Evolutionary conservation across 2,113 vertebrate species (phyloP), one percentile per base, ranked within the genome.

Genomic region (Limanda limanda): DNA sequence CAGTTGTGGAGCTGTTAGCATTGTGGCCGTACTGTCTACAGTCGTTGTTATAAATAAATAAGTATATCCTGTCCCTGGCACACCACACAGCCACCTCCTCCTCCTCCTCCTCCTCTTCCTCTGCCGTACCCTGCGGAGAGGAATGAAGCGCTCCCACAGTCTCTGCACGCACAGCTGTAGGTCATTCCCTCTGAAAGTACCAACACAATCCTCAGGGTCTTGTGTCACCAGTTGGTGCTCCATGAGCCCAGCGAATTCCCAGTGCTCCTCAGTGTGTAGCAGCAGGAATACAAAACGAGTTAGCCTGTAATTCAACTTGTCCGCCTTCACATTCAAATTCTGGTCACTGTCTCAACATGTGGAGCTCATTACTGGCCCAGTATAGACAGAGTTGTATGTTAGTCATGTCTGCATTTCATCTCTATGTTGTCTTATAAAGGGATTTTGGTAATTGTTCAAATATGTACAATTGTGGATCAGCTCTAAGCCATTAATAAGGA

Each of bases 221-320:
- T 56, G 47, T 77, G 75, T 71, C 72, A 72, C 64, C 86, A 78
- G 78, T 68, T 82, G 70, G 74, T 72, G 25, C 48, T 24, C 23
- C 79, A 21, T 71, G 45, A 35, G 59, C 48, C 31, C 68, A 54
- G 52, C 12, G 55, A 25, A 71, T 59, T 76, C 60, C 55, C n/a
- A 40, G 1, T 3, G 9, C 17, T 47, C 15, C 11, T 64, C 66
- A 48, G 47, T 60, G 23, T 58, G 14, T 18, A 15, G 40, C 42
- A 24, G 24, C 35, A 2, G 51, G 51, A 54, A 54, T 21, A 54
- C 51, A 8, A 54, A 54, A 54, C 17, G 20, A 54, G 51, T 54
- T n/a, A n/a, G 18, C 8, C 18, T 54, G 51, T 54, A n/a, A 54
- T 54, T n/a, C 51, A 20, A n/a, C 51, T 54, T 58, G 15, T 61